Base-by-base conservation (phyloP, 2,888 invertebrate genomes). In the Cremastinae sp. region DNA sequence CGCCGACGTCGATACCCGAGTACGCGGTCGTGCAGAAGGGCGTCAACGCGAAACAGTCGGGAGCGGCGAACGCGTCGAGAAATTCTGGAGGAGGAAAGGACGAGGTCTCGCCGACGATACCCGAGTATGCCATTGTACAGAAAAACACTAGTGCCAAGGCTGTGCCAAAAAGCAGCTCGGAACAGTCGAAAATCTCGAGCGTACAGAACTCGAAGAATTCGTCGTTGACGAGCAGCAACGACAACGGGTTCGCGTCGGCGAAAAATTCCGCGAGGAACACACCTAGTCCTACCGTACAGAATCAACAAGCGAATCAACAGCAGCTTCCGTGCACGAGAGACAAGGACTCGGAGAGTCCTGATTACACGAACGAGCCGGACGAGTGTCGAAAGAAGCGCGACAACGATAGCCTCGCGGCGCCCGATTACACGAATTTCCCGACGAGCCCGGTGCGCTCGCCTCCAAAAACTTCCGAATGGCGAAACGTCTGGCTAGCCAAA, bases 91-190 rank as follows among this genome's bases (percentile, higher is more conserved):
- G 51, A 34, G 9, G 62, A 59, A 62, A 49, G 8, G 69, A 77
- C n/a, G 14, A 43, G 5, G 22, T 36, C 5, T 22, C 73, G 2
- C 45, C 65, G 16, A 61, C 65, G n/a, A 65, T 72, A 61, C 89
- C 89, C 2, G 89, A 89, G 66, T 89, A 89, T 53, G 89, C 89
- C 2, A 83, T 85, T 59, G 87, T 89, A 53, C 88, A 89, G 45
- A 89, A 89, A 58, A 86, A 84, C 66, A 54, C 62, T 34, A 53
- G 61, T 34, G 58, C 28, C 51, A 69, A 59, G 20, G 49, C 28
- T 61, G 75, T 75, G 78, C 58, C 79, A 74, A 77, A 73, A 36
- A 8, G 49, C 7, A 71, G 58, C 12, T 54, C 71, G 58, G 79
- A 78, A 36, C 28, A 45, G 14, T 7, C 58, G 22, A 73, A 59